phyloP scores from a whole-genome alignment of 2,888 invertebrate genomes.

The Ectobius pallidus region DNA sequence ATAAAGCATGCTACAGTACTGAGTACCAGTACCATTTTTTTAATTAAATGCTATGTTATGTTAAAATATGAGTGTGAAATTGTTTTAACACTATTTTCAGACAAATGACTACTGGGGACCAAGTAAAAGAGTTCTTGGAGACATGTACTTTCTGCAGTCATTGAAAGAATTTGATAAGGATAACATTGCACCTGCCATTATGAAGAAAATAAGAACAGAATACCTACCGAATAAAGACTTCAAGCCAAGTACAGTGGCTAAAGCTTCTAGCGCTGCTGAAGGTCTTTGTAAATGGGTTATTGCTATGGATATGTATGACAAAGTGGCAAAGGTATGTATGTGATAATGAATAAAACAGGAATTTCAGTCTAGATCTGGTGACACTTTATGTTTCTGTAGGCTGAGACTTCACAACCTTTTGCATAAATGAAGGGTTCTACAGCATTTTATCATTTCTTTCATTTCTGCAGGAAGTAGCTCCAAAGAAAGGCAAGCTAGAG shows the following conservation, averaged over 20 bases:
- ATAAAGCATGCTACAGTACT: too few species aligned
- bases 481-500: constrained; percentile 81
- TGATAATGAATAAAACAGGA: too few species aligned
- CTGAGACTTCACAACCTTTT: too few species aligned
- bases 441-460: too few species aligned
- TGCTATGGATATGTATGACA: constrained; percentile 89
- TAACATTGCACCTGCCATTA: constrained; percentile 74
- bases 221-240: constrained; percentile 78
- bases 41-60: too few species aligned
- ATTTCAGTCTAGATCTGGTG: too few species aligned
- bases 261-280: constrained; percentile 94
- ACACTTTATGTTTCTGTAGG: too few species aligned
- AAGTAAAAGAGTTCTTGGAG: constrained; percentile 79
- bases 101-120: constrained; percentile 85
- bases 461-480: constrained; percentile 73
- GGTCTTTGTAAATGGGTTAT: constrained; percentile 91
- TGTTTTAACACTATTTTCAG: constrained; percentile 44
- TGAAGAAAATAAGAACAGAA: constrained; percentile 77
- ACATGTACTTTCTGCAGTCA: constrained; percentile 77
- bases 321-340: constrained; percentile 68
- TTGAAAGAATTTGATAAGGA: constrained; percentile 85
- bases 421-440: too few species aligned
- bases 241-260: constrained; percentile 78
- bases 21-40: too few species aligned
- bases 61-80: too few species aligned